Base-by-base conservation (phyloP, 2,888 invertebrate species). In the Rutpela maculata region DNA sequence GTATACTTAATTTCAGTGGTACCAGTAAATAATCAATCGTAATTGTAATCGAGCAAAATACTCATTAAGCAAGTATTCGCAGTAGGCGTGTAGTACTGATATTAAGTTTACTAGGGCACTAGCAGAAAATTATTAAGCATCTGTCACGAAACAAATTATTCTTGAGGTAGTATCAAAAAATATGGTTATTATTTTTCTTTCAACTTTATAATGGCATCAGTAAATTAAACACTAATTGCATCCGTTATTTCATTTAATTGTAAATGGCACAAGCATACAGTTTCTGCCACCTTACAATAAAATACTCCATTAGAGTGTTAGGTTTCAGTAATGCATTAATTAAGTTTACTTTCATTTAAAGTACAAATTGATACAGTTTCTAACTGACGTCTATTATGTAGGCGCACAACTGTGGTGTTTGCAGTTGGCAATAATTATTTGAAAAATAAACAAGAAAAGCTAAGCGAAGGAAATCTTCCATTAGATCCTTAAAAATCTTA, bases 291-390 rank as follows among this genome's bases (percentile, higher is more conserved):
- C 19, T 18, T 43, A 65, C 15, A 65, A 22, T 38, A 65, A 43
- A 65, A 19, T 66, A 19, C 12, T 50, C 22, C 66, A 66, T 50
- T 66, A 67, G n/a, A n/a, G 67, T 55, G 35, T 35, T 67, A 43
- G 12, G 18, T 67, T 67, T 67, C 67, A 22, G n/a, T 4, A 67
- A 15, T 15, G 22, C 55, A 19, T 67, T 26, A 67, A 67, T 67
- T 67, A 26, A 50, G 65, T 65, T 65, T 19, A 50, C 67, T 67
- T 67, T 67, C 67, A 67, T 67, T 26, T 67, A 67, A 55, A 67
- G 67, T 67, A 35, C 67, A 55, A 67, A 67, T 67, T 26, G 19
- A 65, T 65, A 67, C 22, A 50, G 43, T 66, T 66, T 66, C 66
- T 66, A 66, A n/a, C n/a, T 66, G 43, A 66, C 43, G 66, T 50